These are phyloP conservation scores for Peromyscus polionotus DNA, from an alignment of 2,113 vertebrate species.

Conservation along the genomic window DNA sequence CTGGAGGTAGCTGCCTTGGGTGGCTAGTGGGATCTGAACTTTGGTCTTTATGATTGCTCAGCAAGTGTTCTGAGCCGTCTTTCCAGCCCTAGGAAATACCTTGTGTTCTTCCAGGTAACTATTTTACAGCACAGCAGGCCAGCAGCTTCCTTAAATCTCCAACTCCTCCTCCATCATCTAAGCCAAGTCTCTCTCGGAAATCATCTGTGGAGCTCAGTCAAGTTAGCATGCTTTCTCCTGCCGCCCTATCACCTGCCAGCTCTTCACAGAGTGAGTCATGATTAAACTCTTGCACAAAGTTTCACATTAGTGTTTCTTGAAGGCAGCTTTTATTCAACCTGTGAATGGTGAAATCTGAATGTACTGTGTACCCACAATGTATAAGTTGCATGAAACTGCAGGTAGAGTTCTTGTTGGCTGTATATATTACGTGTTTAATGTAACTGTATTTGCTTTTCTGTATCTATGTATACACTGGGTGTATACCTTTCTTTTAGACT, in stretches of 20 bases:
- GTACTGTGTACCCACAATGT: constrained; percentile 85
- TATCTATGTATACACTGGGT: constrained; percentile 89
- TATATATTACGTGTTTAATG: constrained; percentile 90
- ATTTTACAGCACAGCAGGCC: constrained; percentile 93
- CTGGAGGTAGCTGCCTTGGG: background rate
- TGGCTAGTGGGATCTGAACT: background rate
- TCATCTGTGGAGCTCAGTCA: constrained; percentile 96
- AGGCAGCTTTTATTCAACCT: constrained; percentile 81
- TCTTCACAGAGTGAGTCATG: constrained; percentile 97
- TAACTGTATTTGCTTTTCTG: constrained; percentile 88
- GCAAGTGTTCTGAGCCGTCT: background rate
- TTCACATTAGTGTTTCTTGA: constrained; percentile 86
- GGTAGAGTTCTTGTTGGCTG: constrained; percentile 87
- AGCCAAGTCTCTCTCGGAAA: constrained; percentile 95
- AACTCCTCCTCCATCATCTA: constrained; percentile 94
- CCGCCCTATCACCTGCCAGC: constrained; percentile 95
- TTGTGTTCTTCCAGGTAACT: constrained; percentile 83
- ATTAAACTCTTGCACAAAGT: constrained; percentile 87
- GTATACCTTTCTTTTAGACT: constrained; percentile 87
- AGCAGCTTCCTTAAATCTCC: constrained; percentile 97
- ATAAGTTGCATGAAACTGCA: constrained; percentile 84
- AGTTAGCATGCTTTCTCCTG: constrained; percentile 95
- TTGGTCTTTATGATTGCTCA: background rate
- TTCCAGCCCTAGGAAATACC: background rate
- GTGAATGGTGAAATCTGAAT: constrained; percentile 84